Conservation (phyloP, 2,888 invertebrate species). For the Dasypolia templi region DNA sequence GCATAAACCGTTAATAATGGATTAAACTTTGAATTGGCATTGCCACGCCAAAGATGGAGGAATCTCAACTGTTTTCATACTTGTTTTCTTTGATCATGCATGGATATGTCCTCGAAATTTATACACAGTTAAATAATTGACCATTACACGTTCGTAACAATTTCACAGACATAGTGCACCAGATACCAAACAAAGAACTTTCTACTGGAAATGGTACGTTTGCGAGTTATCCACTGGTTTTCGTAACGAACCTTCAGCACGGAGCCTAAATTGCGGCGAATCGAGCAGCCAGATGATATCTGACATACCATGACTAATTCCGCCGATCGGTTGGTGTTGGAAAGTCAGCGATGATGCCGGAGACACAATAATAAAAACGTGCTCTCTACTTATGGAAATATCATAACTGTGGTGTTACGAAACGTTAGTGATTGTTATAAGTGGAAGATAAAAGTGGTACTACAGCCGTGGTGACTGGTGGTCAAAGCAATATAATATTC, state of each 20-base stretch:
- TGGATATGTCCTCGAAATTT: conserved; percentile 13
- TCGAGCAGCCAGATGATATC: conserved; percentile 44
- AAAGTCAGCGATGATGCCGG: conserved; percentile 47
- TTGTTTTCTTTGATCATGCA: not conserved
- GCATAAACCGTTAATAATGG: not conserved
- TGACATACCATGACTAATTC: conserved; percentile 58
- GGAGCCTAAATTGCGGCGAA: conserved; percentile 47
- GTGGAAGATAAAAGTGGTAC: conserved; percentile 25
- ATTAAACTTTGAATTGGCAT: not conserved
- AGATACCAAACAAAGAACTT: conserved; percentile 64
- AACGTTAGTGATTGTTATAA: conserved; percentile 2
- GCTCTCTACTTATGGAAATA: conserved; percentile 42
- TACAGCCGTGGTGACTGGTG: not conserved
- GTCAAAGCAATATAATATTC: not conserved
- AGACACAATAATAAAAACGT: conserved; percentile 39
- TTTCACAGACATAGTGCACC: conserved; percentile 60
- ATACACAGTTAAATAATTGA: too few relatives aligned
- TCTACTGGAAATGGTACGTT: conserved; percentile 70
- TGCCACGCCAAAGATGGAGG: not conserved
- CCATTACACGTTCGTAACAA: conserved; percentile 62
- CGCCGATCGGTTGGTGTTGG: conserved; percentile 44
- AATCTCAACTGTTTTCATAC: not conserved
- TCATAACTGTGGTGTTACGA: conserved; percentile 25
- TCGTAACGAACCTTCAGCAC: conserved; percentile 69
- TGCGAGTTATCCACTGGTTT: conserved; percentile 57